phyloP scores from a whole-genome alignment of 1,140 invertebrate genomes.

The Teleopsis dalmanni region DNA sequence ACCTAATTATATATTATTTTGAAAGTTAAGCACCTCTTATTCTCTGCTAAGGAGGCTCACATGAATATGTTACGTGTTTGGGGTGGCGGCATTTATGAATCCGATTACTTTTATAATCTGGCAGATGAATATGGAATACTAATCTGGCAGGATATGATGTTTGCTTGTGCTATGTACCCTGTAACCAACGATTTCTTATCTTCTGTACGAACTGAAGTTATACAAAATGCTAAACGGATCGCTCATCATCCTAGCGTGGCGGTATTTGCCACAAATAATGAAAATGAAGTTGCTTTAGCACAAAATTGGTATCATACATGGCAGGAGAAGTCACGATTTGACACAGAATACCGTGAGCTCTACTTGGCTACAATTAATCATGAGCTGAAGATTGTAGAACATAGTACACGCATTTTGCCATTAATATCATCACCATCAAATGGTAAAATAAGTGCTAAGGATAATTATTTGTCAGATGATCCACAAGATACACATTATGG shows the following conservation, averaged over 20 bases:
- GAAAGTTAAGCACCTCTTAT: slow-evolving; percentile 56
- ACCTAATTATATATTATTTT: too few species aligned
- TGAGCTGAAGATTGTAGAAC: slow-evolving; percentile 57
- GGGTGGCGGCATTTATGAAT: slow-evolving; percentile 95
- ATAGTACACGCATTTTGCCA: slow-evolving; percentile 25
- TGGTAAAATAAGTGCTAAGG: slow-evolving; percentile 70
- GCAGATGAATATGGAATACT: slow-evolving; percentile 75
- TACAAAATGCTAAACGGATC: slow-evolving; percentile 75
- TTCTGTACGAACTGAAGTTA: slow-evolving; percentile 69
- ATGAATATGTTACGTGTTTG: slow-evolving; percentile 95
- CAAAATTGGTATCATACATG: slow-evolving; percentile 76
- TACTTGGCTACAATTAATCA: slow-evolving; percentile 73
- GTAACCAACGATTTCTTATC: slow-evolving; percentile 61
- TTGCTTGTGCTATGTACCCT: slow-evolving; percentile 95
- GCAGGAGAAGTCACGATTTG: slow-evolving; percentile 53
- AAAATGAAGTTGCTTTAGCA: slow-evolving; percentile 87
- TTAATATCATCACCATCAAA: slow-evolving; percentile 84
- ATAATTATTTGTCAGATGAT: slow-evolving; percentile 63
- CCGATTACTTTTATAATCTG: slow-evolving; percentile 81
- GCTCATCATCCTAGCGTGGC: slow-evolving; percentile 85
- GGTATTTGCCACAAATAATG: slow-evolving; percentile 93
- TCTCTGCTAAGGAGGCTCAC: slow-evolving; percentile 66
- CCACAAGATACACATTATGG: slow-evolving; percentile 77
- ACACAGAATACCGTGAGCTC: slow-evolving; percentile 75
- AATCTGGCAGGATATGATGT: slow-evolving; percentile 95